Evolutionary conservation across 2,113 vertebrate species (phyloP).

Genomic region (Chaetops frenatus): DNA sequence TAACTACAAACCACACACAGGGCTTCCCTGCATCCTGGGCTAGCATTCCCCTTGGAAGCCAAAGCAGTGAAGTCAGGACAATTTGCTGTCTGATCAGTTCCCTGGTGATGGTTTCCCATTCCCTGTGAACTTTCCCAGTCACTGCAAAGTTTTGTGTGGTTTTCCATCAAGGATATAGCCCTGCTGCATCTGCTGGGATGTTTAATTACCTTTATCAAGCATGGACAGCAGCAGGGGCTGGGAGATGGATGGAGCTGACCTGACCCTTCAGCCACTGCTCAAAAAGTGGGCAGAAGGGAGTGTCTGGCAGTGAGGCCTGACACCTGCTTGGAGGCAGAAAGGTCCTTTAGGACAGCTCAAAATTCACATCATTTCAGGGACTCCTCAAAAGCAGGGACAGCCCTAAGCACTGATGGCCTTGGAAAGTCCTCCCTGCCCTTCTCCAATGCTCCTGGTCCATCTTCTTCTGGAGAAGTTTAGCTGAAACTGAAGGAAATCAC

Average conservation of each 20-base stretch:
- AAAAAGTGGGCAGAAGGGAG: background rate
- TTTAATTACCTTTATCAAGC: background rate
- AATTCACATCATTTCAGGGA: background rate
- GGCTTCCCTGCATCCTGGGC: background rate
- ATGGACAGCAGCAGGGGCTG: background rate
- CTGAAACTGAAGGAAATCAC: background rate
- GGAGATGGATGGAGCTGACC: background rate
- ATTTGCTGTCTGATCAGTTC: background rate
- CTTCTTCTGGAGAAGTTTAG: background rate
- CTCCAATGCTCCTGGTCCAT: background rate
- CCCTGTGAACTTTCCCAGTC: background rate
- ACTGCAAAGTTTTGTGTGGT: background rate
- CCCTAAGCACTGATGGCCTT: background rate
- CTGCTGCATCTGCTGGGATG: background rate
- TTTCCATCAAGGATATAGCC: background rate
- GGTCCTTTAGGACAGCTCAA: background rate
- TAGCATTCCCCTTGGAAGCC: background rate
- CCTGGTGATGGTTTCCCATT: background rate
- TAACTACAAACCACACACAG: background rate
- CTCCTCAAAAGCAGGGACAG: background rate
- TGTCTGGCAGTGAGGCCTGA: background rate
- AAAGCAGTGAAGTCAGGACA: background rate
- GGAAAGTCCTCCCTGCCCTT: background rate
- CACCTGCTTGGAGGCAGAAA: background rate
- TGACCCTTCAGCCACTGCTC: background rate